Base-by-base conservation (phyloP, 1,140 invertebrate genomes). In the Acromyrmex heyeri region DNA sequence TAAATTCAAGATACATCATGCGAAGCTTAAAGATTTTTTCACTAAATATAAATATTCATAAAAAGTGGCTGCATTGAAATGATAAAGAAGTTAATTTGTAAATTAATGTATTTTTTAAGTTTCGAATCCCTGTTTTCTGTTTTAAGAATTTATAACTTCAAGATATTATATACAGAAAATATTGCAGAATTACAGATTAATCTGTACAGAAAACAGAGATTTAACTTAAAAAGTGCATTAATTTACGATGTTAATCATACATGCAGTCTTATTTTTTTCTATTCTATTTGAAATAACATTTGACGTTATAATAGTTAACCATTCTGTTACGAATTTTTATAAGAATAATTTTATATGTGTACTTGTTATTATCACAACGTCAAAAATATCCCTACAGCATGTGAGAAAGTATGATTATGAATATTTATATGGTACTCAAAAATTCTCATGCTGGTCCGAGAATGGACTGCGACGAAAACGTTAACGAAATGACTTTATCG, bases 401-500 rank as follows among this genome's bases (percentile, higher is more conserved):
- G 3, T 16, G 10, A 70, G 24, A 44, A 81, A 27, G 3, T 70
- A 38, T n/a, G 4, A 73, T 73, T 73, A 83, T 83, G 27, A 75
- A 83, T 83, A 83, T 83, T 83, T 48, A 83, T 61, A 48, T n/a
- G 53, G 10, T 14, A 34, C 14, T 48, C 1, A 59, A 59, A 24
- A 59, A 21, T 59, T 59, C 18, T 16, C 55, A 61, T 27, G n/a
- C 21, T 69, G 55, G 2, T 44, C 10, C 18, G 61, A 50, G 27
- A 57, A 75, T 24, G n/a, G 27, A 44, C 14, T 18, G 12, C 67
- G 64, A 72, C 69, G 70, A 77, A 50, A 77, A 76, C 57, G 65
- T 61, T 55, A 70, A 76, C 76, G 61, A 61, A 70, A 65, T 44
- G 70, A 82, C 85, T 88, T 30, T 59, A 82, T 83, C 79, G 55